phyloP scores from a whole-genome alignment of 2,797 vertebrate genomes.

The Trachops cirrhosus region DNA sequence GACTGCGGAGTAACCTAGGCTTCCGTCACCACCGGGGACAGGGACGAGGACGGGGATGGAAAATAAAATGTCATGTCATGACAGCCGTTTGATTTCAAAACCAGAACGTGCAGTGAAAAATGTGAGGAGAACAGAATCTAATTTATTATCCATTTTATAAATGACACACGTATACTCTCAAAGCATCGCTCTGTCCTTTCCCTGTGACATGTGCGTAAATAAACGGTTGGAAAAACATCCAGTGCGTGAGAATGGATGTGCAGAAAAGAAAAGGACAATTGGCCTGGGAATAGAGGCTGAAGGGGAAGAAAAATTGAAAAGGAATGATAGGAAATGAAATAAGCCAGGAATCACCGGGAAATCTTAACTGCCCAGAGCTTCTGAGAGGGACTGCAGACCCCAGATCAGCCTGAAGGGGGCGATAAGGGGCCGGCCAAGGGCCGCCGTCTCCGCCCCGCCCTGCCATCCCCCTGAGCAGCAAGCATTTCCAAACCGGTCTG shows the following conservation, averaged over 20 bases:
- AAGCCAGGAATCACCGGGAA: not conserved
- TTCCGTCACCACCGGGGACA: accelerated
- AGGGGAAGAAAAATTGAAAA: not conserved
- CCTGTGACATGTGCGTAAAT: not conserved
- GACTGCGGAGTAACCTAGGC: not conserved
- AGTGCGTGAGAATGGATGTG: accelerated
- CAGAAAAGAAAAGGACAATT: not conserved
- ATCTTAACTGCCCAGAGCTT: not conserved
- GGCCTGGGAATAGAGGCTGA: not conserved
- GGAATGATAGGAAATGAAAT: not conserved
- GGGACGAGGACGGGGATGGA: too few relatives aligned
- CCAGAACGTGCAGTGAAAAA: not conserved
- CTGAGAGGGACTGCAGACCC: not conserved
- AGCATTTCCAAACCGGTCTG: not conserved
- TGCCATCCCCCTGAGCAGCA: accelerated
- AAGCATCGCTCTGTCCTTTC: not conserved
- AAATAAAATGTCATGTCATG: accelerated
- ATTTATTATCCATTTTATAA: not conserved
- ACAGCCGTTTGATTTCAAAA: not conserved
- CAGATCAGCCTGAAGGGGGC: not conserved
- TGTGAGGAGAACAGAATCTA: not conserved
- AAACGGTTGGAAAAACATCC: not conserved
- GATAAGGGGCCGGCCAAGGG: not conserved
- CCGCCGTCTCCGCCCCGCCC: not conserved
- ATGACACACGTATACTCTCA: not conserved